phyloP scores from a whole-genome alignment of 30 jellyfish, hydroid and myxozoan species.

The Turritopsis rubra region DNA sequence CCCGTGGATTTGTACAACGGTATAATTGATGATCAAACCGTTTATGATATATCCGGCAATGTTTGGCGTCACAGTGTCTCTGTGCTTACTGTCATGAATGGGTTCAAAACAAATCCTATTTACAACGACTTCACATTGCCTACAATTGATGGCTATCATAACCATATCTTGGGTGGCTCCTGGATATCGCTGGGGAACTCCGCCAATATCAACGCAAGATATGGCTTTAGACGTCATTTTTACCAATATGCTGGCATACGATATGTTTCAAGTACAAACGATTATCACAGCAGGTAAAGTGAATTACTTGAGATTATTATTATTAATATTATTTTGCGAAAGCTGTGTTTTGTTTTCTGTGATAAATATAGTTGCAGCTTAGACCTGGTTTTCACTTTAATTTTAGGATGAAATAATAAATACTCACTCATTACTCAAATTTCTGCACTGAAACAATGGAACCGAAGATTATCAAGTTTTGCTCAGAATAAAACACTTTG shows the following conservation, averaged over 20 bases:
- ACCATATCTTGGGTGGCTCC: constrained; percentile 30
- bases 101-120: constrained; percentile 21
- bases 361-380: no score
- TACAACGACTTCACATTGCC: constrained; percentile 34
- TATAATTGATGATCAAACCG: constrained; percentile 13
- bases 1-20: constrained; percentile 33
- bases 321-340: no score
- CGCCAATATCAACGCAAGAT: constrained; percentile 29
- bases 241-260: constrained; percentile 37
- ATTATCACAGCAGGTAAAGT: constrained; percentile 22
- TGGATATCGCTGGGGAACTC: constrained; percentile 37
- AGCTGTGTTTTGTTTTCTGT: no score
- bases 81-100: constrained; percentile 22
- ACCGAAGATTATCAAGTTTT: no score
- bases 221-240: constrained; percentile 33
- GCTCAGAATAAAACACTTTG: no score
- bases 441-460: no score
- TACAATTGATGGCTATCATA: constrained; percentile 32
- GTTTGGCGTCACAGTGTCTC: constrained; percentile 39
- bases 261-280: constrained; percentile 16
- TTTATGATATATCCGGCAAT: constrained; percentile 28
- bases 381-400: no score
- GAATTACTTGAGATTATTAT: not conserved
- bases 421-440: no score
- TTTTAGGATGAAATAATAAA: no score